phyloP scores from a whole-genome alignment of 1,140 invertebrate species.

The Saccostrea glomerata region DNA sequence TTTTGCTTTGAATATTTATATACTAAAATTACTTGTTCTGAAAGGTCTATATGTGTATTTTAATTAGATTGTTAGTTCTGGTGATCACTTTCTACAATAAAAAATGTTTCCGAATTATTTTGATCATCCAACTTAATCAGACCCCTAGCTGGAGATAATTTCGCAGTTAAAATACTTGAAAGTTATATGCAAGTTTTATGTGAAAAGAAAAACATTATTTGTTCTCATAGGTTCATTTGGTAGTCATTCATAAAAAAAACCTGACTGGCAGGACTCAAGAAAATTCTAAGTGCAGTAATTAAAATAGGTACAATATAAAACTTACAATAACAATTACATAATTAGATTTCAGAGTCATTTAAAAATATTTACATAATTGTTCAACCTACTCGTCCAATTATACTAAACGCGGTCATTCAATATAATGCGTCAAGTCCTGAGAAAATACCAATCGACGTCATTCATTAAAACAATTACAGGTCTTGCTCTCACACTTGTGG shows the following conservation, averaged over 20 bases:
- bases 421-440: not conserved
- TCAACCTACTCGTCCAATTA: slow-evolving; percentile 5
- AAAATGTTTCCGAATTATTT: no score
- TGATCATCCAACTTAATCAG: not conserved
- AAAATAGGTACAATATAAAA: not conserved
- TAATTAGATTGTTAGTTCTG: no score
- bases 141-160: no score
- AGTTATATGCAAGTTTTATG: not conserved
- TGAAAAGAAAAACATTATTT: not conserved
- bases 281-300: not conserved
- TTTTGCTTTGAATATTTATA: no score
- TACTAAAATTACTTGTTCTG: no score
- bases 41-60: no score
- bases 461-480: slow-evolving; percentile 30
- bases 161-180: not conserved
- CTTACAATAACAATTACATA: slow-evolving; percentile 5
- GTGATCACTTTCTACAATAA: no score
- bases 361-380: not conserved
- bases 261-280: not conserved
- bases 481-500: not conserved
- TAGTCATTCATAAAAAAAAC: not conserved
- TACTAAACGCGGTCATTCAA: slow-evolving; percentile 1
- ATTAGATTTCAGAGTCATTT: not conserved
- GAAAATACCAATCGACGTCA: slow-evolving; percentile 20
- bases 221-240: not conserved